Conservation (phyloP, 1,140 invertebrate species). For the Liolophura sinensis region DNA sequence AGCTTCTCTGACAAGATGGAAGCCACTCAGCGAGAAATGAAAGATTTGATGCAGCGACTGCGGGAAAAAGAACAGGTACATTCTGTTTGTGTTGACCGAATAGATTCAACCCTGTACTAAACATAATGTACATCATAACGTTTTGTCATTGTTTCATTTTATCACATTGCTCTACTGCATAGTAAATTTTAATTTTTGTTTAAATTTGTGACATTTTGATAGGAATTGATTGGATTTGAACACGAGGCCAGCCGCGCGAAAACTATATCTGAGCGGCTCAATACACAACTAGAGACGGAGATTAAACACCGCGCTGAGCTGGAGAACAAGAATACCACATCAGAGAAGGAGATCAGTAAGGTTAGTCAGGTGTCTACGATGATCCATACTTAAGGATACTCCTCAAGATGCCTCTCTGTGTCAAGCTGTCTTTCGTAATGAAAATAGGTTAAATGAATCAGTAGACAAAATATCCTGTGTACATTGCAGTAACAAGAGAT, state of each 20-base stretch:
- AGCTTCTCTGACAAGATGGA: slow-evolving; percentile 35
- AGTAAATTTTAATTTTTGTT: neutral
- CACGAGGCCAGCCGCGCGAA: neutral
- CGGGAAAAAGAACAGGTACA: slow-evolving; percentile 44
- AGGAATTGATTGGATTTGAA: neutral
- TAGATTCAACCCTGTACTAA: neutral
- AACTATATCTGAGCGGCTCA: slow-evolving; percentile 22
- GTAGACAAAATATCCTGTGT: no score
- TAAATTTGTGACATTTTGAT: neutral
- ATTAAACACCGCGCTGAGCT: slow-evolving; percentile 38
- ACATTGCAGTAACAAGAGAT: no score
- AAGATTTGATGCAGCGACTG: slow-evolving; percentile 26
- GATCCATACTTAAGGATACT: no score
- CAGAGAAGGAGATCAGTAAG: slow-evolving; percentile 49
- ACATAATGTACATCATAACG: neutral
- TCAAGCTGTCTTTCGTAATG: no score
- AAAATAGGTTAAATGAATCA: no score
- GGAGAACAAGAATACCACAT: slow-evolving; percentile 42
- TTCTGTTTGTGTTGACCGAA: no score
- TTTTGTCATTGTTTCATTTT: neutral
- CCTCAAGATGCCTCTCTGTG: no score
- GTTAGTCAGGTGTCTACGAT: no score
- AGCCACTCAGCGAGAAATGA: slow-evolving; percentile 28
- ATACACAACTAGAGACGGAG: slow-evolving; percentile 43
- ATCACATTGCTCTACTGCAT: neutral